Conservation (phyloP, 2,113 vertebrate genomes). For the Hipposideros armiger region DNA sequence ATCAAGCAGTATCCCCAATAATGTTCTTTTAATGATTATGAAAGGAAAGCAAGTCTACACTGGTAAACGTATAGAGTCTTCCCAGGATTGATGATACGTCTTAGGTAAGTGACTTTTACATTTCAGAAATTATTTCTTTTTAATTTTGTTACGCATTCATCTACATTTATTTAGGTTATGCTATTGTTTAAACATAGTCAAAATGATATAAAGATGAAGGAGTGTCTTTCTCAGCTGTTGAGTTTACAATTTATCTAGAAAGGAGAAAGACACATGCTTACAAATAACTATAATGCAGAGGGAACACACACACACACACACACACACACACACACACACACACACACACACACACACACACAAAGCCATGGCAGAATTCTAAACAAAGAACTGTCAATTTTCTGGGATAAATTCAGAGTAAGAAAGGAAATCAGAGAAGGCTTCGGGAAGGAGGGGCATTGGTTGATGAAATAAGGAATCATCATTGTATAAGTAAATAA, state of each 20-base stretch:
- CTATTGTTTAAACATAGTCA: not conserved
- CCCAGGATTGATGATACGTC: not conserved
- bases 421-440: not conserved
- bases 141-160: not conserved
- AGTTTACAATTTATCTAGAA: not conserved
- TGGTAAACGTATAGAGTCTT: not conserved
- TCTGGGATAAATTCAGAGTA: not conserved
- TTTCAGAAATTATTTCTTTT: not conserved
- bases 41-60: conserved; percentile 6
- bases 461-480: not conserved
- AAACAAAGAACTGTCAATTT: not conserved
- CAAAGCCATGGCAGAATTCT: not conserved
- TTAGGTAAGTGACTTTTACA: not conserved
- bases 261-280: not conserved
- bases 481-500: not conserved
- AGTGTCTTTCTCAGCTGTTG: not conserved
- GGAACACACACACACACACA: not conserved
- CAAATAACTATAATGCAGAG: not conserved
- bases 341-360: not conserved
- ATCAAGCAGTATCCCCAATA: conserved; percentile 63
- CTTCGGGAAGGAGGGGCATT: rapidly evolving
- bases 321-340: too few species aligned
- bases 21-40: conserved; percentile 33
- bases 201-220: not conserved
- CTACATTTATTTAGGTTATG: not conserved